Evolutionary conservation across 2,888 invertebrate genomes (phyloP), one percentile per base, ranked within the genome.

Genomic region (Leucophenga maculata): DNA sequence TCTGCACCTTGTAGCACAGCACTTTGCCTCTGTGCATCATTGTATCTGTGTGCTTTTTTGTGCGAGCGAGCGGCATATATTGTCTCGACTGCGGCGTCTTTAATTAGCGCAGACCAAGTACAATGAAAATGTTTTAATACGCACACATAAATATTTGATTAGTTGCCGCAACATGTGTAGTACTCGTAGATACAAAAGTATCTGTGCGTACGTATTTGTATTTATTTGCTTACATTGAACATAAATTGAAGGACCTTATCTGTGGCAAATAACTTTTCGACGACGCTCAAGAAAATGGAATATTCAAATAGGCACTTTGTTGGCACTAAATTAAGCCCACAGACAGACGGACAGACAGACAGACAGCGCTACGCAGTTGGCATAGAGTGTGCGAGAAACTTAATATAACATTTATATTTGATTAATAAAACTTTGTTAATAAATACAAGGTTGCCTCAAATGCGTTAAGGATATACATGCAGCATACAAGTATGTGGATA

Each of bases 51-150:
- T 54, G 20, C 11, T 0, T 11, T 8, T 54, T 11, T 8, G 20
- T 14, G 3, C 22, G 3, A 18, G 9, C 18, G 2, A n/a, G 6
- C 11, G 16, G 54, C 22, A 3, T 54, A 18, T n/a, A 39, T 32
- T 31, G 14, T 60, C 18, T 60, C 39, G 60, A 9, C 39, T 6
- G 8, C 8, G 39, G 39, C 39, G 11, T 39, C 39, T 60, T 39
- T 60, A 60, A 60, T 60, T 60, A 60, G 26, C 16, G 39, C 8
- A 39, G 60, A 16, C 60, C 60, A 60, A 60, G 60, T n/a, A 60
- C 60, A 60, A 60, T 60, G 60, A 60, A 60, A 60, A 26, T 32
- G 39, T 60, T 60, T 39, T 60, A 60, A 60, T 60, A 60, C 60
- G 39, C 39, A 60, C 39, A 39, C 16, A 32, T 60, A 60, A 60